phyloP scores from a whole-genome alignment of 2,113 vertebrate genomes.

The Regulus satrapa region DNA sequence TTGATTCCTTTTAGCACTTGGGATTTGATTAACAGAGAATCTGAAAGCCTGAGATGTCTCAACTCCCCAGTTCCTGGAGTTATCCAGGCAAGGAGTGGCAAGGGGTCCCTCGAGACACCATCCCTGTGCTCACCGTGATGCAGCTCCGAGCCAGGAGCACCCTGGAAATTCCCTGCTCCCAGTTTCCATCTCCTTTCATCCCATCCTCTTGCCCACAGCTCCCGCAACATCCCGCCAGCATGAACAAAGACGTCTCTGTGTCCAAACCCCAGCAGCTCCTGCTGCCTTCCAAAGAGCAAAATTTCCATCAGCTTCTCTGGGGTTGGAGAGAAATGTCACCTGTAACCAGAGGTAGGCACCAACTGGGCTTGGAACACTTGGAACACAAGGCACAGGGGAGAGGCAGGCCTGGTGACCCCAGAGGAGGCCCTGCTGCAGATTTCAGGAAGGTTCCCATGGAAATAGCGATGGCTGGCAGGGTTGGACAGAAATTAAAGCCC shows the following conservation, averaged over 20 bases:
- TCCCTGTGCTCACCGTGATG: fast-evolving
- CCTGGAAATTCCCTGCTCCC: not conserved
- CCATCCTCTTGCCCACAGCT: fast-evolving
- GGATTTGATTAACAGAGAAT: not conserved
- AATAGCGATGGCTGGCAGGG: not conserved
- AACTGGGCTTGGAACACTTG: not conserved
- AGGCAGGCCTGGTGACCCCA: not conserved
- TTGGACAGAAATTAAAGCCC: not conserved
- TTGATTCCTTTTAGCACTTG: not conserved
- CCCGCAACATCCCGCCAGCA: not conserved
- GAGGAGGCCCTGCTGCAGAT: fast-evolving
- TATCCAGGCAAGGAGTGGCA: not conserved
- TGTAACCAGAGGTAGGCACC: not conserved
- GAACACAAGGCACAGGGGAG: not conserved
- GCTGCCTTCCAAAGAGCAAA: not conserved
- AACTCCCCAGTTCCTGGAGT: not conserved
- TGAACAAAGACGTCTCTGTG: not conserved
- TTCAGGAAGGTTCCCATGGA: conserved; percentile 10
- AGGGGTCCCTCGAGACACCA: not conserved
- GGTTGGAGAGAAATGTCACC: conserved; percentile 54
- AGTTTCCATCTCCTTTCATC: not conserved
- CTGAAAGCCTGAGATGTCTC: not conserved
- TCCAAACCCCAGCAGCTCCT: not conserved
- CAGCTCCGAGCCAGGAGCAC: not conserved
- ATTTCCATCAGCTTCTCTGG: not conserved